These are phyloP conservation scores for Phrynocephalus versicolor DNA, from an alignment of 2,113 vertebrate species.

Conservation along the genomic window DNA sequence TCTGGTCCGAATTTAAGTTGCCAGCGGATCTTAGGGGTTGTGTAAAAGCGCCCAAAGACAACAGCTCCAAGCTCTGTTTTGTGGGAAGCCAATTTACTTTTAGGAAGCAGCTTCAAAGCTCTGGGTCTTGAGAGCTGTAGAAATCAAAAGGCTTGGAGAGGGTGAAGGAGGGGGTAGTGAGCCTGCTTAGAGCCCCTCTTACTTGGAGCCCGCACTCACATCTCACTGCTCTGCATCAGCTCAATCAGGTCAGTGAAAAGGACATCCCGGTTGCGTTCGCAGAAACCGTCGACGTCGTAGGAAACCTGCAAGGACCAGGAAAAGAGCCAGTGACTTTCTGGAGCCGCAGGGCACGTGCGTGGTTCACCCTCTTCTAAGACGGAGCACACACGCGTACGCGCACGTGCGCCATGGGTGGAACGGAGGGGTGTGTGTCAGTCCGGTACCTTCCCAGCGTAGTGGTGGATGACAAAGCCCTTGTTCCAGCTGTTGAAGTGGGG, in stretches of 20 bases:
- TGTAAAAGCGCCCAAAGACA: too few species aligned
- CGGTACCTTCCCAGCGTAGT: constrained; percentile 83
- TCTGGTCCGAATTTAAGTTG: too few species aligned
- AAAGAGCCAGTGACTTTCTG: not conserved
- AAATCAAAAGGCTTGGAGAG: too few species aligned
- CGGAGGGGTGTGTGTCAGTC: not conserved
- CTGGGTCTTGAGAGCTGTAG: too few species aligned
- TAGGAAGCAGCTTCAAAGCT: too few species aligned
- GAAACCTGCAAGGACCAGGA: constrained; percentile 73
- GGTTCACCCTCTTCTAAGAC: not conserved
- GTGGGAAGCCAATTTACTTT: too few species aligned
- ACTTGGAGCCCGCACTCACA: constrained; percentile 67
- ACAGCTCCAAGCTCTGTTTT: too few species aligned
- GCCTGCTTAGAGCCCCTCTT: not conserved
- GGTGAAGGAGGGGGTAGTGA: not conserved
- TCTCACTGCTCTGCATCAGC: constrained; percentile 86
- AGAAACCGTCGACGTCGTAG: constrained; percentile 81
- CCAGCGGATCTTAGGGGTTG: too few species aligned
- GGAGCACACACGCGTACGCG: too few species aligned
- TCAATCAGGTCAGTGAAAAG: constrained; percentile 85
- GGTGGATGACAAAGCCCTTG: constrained; percentile 81
- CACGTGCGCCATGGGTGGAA: too few species aligned
- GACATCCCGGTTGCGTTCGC: constrained; percentile 84
- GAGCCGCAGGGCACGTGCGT: not conserved
- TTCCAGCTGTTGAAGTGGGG: constrained; percentile 88